Evolutionary conservation across 2,113 vertebrate species (phyloP).

Genomic region (Oryzias celebensis): DNA sequence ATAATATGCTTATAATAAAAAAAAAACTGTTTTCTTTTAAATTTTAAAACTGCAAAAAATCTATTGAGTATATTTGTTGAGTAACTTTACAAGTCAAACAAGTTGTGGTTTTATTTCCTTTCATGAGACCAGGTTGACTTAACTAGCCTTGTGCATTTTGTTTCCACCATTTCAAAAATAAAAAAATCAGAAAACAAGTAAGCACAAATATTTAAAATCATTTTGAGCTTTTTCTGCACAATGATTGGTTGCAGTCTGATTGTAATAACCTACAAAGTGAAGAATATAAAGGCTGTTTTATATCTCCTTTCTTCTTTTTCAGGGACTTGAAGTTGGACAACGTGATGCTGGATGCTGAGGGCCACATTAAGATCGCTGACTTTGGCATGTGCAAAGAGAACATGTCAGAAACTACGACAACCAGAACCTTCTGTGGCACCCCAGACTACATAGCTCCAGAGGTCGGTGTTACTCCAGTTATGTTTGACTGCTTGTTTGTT

Average conservation of each 20-base stretch:
- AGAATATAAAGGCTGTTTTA: slow-evolving; percentile 1
- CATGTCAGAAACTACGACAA: slow-evolving; percentile 86
- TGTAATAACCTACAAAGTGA: not conserved
- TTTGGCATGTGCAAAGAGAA: slow-evolving; percentile 99
- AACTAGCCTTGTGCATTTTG: too few species aligned
- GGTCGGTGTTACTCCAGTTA: slow-evolving; percentile 78
- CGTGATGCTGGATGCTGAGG: slow-evolving; percentile 94
- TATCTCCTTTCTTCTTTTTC: slow-evolving; percentile 28
- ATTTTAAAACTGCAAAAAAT: too few species aligned
- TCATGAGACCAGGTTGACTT: too few species aligned
- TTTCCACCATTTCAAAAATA: too few species aligned
- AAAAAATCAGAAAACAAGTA: too few species aligned
- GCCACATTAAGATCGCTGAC: slow-evolving; percentile 98
- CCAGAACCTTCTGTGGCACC: slow-evolving; percentile 97
- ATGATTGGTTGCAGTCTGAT: not conserved
- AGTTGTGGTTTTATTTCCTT: too few species aligned
- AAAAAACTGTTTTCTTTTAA: too few species aligned
- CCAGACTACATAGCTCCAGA: slow-evolving; percentile 98
- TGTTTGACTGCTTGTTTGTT: slow-evolving; percentile 7
- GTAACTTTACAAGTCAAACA: too few species aligned
- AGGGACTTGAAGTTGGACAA: slow-evolving; percentile 98
- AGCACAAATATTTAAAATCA: too few species aligned
- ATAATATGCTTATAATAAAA: too few species aligned
- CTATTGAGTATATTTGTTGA: too few species aligned
- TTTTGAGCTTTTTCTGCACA: too few species aligned